Percentiles rank a stretch among this genome's conserved stretches.
Evolutionary conservation across 1,140 invertebrate species (phyloP).

Genomic region (Chymomyza costata): DNA sequence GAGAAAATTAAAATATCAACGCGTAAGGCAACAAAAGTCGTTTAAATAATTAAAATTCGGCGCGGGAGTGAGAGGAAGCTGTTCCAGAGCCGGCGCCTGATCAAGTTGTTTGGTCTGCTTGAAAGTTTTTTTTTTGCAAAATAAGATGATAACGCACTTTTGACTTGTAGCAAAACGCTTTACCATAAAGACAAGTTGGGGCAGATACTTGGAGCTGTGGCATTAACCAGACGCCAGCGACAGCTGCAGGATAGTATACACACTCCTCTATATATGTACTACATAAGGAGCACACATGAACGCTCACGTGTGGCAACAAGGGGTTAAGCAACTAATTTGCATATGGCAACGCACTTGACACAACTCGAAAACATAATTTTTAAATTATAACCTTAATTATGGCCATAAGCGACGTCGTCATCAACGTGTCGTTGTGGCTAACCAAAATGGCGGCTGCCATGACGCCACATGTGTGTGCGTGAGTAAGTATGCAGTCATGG

Average conservation of each 20-base stretch:
- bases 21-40: slow-evolving; percentile 11
- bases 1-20: slow-evolving; percentile 62
- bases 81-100: too few species aligned
- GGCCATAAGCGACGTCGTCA: slow-evolving; percentile 36
- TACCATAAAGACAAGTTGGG: slow-evolving; percentile 26
- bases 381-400: slow-evolving; percentile 58
- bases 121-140: slow-evolving; percentile 23
- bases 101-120: too few species aligned
- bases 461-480: slow-evolving; percentile 11
- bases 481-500: slow-evolving; percentile 21
- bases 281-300: too few species aligned
- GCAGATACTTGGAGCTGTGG: not conserved
- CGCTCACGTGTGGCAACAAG: slow-evolving; percentile 6
- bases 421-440: slow-evolving; percentile 32
- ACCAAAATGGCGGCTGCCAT: slow-evolving; percentile 35
- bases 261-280: slow-evolving; percentile 15
- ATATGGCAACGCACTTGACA: slow-evolving; percentile 37
- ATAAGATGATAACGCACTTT: slow-evolving; percentile 32
- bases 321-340: slow-evolving; percentile 42
- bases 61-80: not conserved
- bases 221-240: too few species aligned
- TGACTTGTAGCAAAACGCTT: slow-evolving; percentile 16
- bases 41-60: slow-evolving; percentile 65
- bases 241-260: slow-evolving; percentile 14
- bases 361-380: slow-evolving; percentile 24